Evolutionary conservation across 2,888 invertebrate genomes (phyloP).

Genomic region (Prosopocoilus inquinatus): DNA sequence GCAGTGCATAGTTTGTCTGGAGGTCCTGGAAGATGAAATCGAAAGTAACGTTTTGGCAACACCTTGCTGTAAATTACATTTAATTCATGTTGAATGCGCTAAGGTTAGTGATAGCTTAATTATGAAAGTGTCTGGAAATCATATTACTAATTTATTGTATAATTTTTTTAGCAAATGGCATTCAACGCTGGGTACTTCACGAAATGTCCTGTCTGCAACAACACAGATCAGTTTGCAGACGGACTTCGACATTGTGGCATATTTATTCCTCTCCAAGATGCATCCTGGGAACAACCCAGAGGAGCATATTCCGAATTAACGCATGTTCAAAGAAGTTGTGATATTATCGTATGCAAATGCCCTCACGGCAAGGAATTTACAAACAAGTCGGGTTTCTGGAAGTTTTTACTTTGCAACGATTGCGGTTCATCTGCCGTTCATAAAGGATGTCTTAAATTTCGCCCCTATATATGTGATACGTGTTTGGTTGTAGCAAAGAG

Average conservation of each 20-base stretch:
- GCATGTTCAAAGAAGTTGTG: not conserved
- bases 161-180: not conserved
- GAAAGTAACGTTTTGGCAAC: not conserved
- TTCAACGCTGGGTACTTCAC: constrained; percentile 3
- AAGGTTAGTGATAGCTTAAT: not conserved
- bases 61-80: not conserved
- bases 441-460: not conserved
- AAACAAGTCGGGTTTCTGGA: not conserved
- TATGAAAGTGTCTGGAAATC: not conserved
- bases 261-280: constrained; percentile 1
- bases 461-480: not conserved
- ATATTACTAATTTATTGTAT: not conserved
- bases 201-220: not conserved
- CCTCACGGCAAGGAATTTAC: not conserved
- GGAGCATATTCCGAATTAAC: not conserved
- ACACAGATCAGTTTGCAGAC: not conserved
- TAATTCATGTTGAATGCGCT: not conserved
- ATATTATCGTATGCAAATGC: not conserved
- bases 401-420: not conserved
- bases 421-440: constrained; percentile 4
- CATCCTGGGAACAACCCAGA: not conserved
- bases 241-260: not conserved
- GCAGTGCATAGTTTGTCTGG: not conserved
- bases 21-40: not conserved
- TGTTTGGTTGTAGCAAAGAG: not conserved